Percentiles rank a stretch among this genome's conserved stretches.
phyloP scores from a whole-genome alignment of 30 jellyfish, hydroid and myxozoan species.

The Cassiopea xamachana region DNA sequence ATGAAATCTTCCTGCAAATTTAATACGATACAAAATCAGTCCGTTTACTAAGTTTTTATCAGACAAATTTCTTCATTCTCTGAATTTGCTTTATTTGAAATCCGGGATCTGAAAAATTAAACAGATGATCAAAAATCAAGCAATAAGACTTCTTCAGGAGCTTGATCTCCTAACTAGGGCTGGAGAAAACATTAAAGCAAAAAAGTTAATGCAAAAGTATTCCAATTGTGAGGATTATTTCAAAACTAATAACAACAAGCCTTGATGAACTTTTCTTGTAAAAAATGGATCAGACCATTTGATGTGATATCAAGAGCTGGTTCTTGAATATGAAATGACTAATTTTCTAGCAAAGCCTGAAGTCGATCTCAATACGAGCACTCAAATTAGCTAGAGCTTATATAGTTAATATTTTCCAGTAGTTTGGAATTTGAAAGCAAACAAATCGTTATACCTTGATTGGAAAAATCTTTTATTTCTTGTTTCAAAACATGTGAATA shows the following conservation, averaged over 20 bases:
- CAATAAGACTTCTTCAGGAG: too few species aligned
- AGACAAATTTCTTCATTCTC: background rate
- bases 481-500: background rate
- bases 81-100: background rate
- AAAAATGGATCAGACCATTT: background rate
- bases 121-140: background rate
- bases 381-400: too few species aligned
- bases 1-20: too few species aligned
- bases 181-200: too few species aligned
- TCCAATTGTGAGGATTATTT: too few species aligned
- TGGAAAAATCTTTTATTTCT: background rate
- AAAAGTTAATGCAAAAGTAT: too few species aligned
- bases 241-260: background rate
- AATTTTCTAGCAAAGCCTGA: too few species aligned
- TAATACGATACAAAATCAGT: background rate
- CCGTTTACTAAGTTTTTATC: background rate
- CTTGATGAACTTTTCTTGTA: background rate
- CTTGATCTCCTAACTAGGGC: too few species aligned
- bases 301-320: background rate
- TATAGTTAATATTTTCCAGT: too few species aligned
- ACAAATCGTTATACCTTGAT: background rate
- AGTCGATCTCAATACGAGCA: too few species aligned
- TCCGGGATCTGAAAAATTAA: background rate
- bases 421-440: background rate
- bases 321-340: background rate